These are phyloP conservation scores for Ptilorrhoa leucosticta DNA, from an alignment of 2,113 vertebrate genomes.

Conservation along the genomic window DNA sequence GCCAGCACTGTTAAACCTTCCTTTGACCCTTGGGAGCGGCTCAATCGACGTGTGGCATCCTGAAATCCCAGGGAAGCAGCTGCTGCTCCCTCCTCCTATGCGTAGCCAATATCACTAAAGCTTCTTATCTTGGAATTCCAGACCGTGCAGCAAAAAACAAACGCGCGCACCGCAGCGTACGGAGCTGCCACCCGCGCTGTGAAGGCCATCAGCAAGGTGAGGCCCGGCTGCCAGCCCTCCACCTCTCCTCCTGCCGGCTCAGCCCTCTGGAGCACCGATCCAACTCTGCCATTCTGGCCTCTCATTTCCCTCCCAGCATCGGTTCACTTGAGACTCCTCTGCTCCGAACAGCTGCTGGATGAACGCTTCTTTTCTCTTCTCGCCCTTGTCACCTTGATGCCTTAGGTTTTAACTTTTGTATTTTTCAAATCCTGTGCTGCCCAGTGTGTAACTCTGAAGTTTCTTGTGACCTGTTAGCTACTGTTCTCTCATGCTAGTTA, in stretches of 20 bases:
- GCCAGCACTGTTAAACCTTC: neutral
- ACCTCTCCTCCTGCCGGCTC: neutral
- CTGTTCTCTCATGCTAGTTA: too few relatives aligned
- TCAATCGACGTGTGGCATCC: accelerated
- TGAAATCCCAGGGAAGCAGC: accelerated
- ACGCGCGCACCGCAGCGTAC: conserved; percentile 63
- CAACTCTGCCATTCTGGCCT: accelerated
- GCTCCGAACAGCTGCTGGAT: neutral
- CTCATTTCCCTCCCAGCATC: accelerated
- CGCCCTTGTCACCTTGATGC: neutral
- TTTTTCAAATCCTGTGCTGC: too few relatives aligned
- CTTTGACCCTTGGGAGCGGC: accelerated
- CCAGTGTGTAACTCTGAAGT: too few relatives aligned
- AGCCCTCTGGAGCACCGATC: neutral
- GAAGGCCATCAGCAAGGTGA: conserved; percentile 93
- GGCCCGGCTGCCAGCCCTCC: neutral
- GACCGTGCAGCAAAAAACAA: conserved; percentile 91
- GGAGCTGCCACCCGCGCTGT: conserved; percentile 82
- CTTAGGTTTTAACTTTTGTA: too few relatives aligned
- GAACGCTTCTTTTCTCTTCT: neutral
- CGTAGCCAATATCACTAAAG: neutral
- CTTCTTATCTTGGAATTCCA: conserved; percentile 37
- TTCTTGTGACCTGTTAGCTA: too few relatives aligned
- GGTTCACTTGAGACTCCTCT: neutral
- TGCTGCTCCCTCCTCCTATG: neutral